Percentiles rank a stretch among this genome's conserved stretches.
Conservation (phyloP, 2,797 vertebrate genomes). For the Tenualosa ilisha region DNA sequence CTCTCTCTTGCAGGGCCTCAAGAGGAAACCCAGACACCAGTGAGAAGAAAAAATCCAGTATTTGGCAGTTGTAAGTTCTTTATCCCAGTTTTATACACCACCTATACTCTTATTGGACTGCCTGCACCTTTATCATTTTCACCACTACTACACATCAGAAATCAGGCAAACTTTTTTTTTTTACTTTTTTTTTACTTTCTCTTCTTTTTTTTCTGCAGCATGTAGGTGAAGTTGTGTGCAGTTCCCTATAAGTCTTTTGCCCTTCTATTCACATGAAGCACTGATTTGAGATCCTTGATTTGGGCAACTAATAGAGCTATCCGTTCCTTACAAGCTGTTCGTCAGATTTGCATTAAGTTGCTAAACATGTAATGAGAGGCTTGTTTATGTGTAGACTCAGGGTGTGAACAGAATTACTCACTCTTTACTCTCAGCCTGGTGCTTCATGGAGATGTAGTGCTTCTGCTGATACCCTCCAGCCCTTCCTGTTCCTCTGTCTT, state of each 20-base stretch:
- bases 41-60: constrained; percentile 98
- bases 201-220: constrained; percentile 38
- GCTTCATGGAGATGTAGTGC: background rate
- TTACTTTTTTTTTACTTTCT: constrained; percentile 29
- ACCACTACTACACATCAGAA: background rate
- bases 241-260: background rate
- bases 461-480: background rate
- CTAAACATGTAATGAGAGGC: background rate
- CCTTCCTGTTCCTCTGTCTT: background rate
- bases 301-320: background rate
- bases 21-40: constrained; percentile 89
- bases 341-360: background rate
- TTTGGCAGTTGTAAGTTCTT: constrained; percentile 96
- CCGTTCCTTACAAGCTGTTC: constrained; percentile 27
- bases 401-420: background rate
- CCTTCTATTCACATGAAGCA: background rate
- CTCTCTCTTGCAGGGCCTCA: constrained; percentile 81
- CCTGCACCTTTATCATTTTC: background rate
- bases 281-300: background rate
- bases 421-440: background rate
- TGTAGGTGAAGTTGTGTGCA: constrained; percentile 31
- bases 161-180: constrained; percentile 6
- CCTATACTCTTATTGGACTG: background rate
- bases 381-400: background rate
- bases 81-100: background rate